phyloP scores from a whole-genome alignment of 2,797 vertebrate species.

The Alca torda region DNA sequence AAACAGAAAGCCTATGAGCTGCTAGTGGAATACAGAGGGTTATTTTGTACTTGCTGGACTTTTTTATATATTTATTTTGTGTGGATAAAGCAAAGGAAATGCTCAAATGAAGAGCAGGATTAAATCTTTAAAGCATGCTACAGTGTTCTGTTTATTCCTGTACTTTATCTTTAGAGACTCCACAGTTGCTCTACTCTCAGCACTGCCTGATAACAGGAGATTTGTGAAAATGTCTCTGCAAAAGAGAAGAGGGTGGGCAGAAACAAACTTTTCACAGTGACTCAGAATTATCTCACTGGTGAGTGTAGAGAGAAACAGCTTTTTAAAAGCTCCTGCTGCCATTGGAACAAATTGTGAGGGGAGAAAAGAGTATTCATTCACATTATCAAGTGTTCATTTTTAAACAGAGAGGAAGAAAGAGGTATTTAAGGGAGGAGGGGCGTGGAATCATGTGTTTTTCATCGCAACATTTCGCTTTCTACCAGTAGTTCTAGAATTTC shows the following conservation, averaged over 20 bases:
- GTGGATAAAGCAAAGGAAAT: neutral
- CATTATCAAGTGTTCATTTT: slow-evolving; percentile 26
- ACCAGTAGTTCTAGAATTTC: slow-evolving; percentile 70
- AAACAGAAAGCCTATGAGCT: neutral
- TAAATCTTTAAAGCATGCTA: neutral
- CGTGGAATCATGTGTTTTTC: slow-evolving; percentile 51
- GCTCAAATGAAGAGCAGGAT: neutral
- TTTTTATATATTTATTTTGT: neutral
- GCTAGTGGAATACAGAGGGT: neutral
- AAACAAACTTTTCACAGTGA: neutral
- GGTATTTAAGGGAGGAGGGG: neutral
- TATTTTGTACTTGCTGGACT: neutral
- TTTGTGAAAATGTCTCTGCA: neutral
- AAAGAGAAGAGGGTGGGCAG: neutral
- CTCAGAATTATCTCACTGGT: slow-evolving; percentile 31
- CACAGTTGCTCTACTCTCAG: neutral
- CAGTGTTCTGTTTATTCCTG: neutral
- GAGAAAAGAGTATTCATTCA: slow-evolving; percentile 15
- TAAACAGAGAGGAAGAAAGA: slow-evolving; percentile 21
- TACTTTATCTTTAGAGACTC: slow-evolving; percentile 12
- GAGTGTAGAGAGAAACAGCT: slow-evolving; percentile 35
- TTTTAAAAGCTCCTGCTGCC: slow-evolving; percentile 29
- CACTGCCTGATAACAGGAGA: slow-evolving; percentile 1
- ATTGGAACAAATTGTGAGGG: neutral
- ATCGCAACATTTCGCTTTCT: slow-evolving; percentile 49